Base-by-base conservation (phyloP, 2,113 vertebrate genomes). In the Penelope pileata region DNA sequence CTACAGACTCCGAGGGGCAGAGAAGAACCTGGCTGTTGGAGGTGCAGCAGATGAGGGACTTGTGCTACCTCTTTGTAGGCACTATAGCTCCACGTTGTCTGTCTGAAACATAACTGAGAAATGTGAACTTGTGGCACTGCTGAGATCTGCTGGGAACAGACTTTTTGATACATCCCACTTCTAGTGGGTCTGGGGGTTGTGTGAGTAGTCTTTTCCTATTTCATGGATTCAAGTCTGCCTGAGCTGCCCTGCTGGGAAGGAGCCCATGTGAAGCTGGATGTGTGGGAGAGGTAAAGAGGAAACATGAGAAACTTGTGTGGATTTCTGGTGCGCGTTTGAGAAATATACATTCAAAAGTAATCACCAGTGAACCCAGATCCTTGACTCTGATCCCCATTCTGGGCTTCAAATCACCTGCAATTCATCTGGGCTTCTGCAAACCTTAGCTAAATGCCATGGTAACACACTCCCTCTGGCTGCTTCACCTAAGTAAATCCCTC, bases 231-330 rank as follows among this genome's bases (percentile, higher is more conserved):
- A 47, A 56, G 24, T 56, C 51, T 81, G 29, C 26, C 40, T 64
- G 47, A 78, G 24, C 12, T 2, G 1, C 14, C 4, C 17, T 67
- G 16, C 32, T 15, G 32, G 10, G n/a, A 48, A 56, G 50, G 32
- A 69, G 26, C 24, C 17, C 16, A 9, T 11, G 6, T 8, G 10
- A 70, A 84, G 23, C 1, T 64, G 54, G 27, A 27, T 38, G 24
- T 47, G 27, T 30, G 16, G 30, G 50, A 74, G 8, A 66, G 29
- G 4, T 24, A 10, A 64, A 60, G 40, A 12, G n/a, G 23, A 79
- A 86, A 64, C 1, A 5, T 3, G 17, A 40, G 5, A 0, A 4
- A 22, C 15, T 79, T 3, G 0, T 23, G 22, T 82, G 58, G 16
- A 43, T 88, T 80, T 34, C 58, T 54, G 12, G 32, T 27, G 16